phyloP scores from a whole-genome alignment of 2,888 invertebrate genomes.

The Incurvaria masculella region DNA sequence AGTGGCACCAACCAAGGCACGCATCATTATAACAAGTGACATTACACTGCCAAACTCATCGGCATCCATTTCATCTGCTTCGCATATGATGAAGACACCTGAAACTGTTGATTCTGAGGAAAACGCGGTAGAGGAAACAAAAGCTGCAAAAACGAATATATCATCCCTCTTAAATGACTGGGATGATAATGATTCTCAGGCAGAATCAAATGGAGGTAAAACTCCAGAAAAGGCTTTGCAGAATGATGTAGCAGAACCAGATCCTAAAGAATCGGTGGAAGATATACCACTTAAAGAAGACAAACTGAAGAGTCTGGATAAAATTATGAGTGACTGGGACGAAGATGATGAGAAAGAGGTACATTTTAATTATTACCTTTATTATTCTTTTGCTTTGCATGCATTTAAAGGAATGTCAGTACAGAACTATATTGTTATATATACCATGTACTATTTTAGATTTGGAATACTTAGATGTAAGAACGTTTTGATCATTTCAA shows the following conservation, averaged over 20 bases:
- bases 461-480: too few relatives aligned
- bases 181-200: constrained; percentile 51
- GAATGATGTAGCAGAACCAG: constrained; percentile 1
- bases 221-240: constrained; percentile 17
- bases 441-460: too few relatives aligned
- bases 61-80: background rate
- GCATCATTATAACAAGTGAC: constrained; percentile 3
- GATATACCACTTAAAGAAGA: constrained; percentile 24
- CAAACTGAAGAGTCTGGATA: constrained; percentile 38
- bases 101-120: background rate
- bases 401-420: too few relatives aligned
- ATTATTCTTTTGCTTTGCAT: too few relatives aligned
- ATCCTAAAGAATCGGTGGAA: constrained; percentile 4
- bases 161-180: constrained; percentile 47
- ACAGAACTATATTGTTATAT: too few relatives aligned
- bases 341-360: constrained; percentile 39
- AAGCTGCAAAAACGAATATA: constrained; percentile 29
- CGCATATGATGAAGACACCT: background rate
- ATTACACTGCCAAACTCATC: background rate
- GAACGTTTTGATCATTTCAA: too few relatives aligned
- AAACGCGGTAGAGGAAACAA: constrained; percentile 10
- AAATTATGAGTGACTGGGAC: constrained; percentile 45
- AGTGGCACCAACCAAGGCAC: constrained; percentile 7
- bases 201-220: constrained; percentile 16
- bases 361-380: too few relatives aligned